phyloP scores from a whole-genome alignment of 2,113 vertebrate genomes.

The Prolemur simus region DNA sequence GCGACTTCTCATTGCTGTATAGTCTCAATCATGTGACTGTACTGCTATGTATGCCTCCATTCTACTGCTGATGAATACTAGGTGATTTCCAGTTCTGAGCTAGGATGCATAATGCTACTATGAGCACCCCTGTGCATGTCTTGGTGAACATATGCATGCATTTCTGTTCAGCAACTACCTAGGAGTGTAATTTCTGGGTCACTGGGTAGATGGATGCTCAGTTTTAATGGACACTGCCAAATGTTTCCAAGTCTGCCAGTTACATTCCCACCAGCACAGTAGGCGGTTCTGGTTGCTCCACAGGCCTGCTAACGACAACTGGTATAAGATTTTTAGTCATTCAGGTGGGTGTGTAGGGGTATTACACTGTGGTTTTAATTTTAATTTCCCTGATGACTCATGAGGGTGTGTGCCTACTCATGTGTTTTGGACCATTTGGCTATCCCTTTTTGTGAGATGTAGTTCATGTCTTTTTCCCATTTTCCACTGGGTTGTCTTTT shows the following conservation, averaged over 20 bases:
- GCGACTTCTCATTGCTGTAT: background rate
- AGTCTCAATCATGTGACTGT: background rate
- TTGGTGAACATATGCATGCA: background rate
- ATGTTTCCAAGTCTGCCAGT: background rate
- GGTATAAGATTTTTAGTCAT: background rate
- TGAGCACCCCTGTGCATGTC: background rate
- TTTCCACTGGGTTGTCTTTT: background rate
- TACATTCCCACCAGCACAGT: too few relatives aligned
- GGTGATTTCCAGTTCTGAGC: background rate
- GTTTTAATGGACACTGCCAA: too few relatives aligned
- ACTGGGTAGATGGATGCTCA: background rate
- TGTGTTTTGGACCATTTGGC: background rate
- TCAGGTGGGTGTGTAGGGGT: background rate
- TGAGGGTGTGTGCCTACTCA: background rate
- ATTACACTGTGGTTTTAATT: background rate
- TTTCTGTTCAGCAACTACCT: background rate
- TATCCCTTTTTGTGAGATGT: background rate
- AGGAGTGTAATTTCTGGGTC: background rate
- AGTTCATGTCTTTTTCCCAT: background rate
- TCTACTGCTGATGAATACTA: background rate
- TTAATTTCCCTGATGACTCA: background rate
- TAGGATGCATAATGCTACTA: background rate
- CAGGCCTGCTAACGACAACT: too few relatives aligned
- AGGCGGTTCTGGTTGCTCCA: background rate
- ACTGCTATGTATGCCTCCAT: background rate